Evolutionary conservation across 1,140 invertebrate species (phyloP), one percentile per base, ranked within the genome.

Genomic region (Hirudo medicinalis): DNA sequence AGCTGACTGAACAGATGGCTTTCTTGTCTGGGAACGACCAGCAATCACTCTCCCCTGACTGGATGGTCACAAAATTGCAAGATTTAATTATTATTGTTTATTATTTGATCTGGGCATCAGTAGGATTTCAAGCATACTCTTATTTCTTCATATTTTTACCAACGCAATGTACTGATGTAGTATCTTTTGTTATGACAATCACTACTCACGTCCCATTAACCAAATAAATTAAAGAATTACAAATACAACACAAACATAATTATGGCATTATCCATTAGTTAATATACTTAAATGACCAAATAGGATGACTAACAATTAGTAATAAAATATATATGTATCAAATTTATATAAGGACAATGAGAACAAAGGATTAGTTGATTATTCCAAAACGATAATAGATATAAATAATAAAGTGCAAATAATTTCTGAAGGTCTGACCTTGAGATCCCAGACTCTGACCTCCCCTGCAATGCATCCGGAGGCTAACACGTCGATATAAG

Each of bases 401-500:
- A 22, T 25, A 63, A 63, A 63, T 49, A 1, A 17, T 49, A 49
- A 49, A 49, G 9, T 36, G 32, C 9, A 49, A 49, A 15, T 49
- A 49, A 49, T 49, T 49, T 49, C 43, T 5, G 43, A 49, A 63
- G 67, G 69, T 85, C 87, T 87, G 84, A 91, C 90, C 82, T 87
- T 88, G 22, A 93, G 84, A 83, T 94, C 91, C 91, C 91, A 94
- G 29, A 94, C 90, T 75, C 91, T 84, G 54, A 94, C 91, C 86
- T 93, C 89, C 25, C 92, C 92, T 20, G 88, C 90, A 0, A 94
- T 84, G 81, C 92, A 94, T 0, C 92, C 91, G 54, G 90, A 91
- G 20, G 90, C 91, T 70, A 93, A 84, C 67, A 93, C 88, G 76
- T 91, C 87, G 80, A 89, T 88, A 60, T 87, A 89, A 3, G 88